Base-by-base conservation (phyloP, 2,797 vertebrate species). In the Enteromius anoplus region DNA sequence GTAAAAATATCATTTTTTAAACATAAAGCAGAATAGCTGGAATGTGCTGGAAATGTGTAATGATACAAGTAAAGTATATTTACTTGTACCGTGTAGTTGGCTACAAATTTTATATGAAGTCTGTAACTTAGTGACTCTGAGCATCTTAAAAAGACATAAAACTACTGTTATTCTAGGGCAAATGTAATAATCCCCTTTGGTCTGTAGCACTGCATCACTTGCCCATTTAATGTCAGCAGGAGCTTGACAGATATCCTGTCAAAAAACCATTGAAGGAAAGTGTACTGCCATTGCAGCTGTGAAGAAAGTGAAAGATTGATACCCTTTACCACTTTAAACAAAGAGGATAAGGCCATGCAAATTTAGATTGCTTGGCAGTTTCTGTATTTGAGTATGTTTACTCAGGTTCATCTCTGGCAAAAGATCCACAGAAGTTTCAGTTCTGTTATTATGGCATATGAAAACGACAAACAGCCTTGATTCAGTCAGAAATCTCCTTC, bases 71-170 rank as follows among this genome's bases (percentile, higher is more conserved):
- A 26, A 26, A 26, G 26, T 26, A 26, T 26, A 26, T 26, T 26
- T 68, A 81, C 29, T 75, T 47, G 29, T 26, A 26, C 53, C 21
- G 32, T 86, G 37, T 68, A 85, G 65, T 75, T 76, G 85, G 81
- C 66, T 58, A 23, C 19, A 37, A 29, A 53, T 62, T 89, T 86
- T 78, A 85, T 75, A 76, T 53, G 72, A 84, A 77, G 88, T 86
- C 85, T 84, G 85, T 80, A 42, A 85, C 66, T 85, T 82, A 71
- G 15, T 73, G 62, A 40, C 53, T 86, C 58, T 82, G 86, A 87
- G 69, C 86, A 86, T 32, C 75, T 68, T 53, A 89, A 86, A 72
- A 62, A 82, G 83, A 80, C 88, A 87, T 87, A 85, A 77, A 80
- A 79, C 32, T 75, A 75, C 51, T 45, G 12, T 85, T 66, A 47